These are phyloP conservation scores for Redunca redunca DNA, from an alignment of 2,113 vertebrate species.

Conservation along the genomic window DNA sequence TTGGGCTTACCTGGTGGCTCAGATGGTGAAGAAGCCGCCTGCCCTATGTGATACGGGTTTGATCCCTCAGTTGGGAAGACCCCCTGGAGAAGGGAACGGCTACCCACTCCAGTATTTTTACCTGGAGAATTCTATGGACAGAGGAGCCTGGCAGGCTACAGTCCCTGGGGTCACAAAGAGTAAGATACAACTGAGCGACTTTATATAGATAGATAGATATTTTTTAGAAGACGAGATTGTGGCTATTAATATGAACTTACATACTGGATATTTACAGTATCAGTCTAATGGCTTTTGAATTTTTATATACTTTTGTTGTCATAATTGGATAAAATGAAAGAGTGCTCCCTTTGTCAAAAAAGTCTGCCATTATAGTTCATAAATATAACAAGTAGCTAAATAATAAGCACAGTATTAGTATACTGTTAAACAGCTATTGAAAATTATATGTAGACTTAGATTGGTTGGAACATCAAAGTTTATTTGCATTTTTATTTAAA, in stretches of 20 bases:
- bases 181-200: background rate
- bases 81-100: background rate
- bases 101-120: background rate
- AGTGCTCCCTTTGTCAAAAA: background rate
- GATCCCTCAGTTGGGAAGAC: background rate
- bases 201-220: background rate
- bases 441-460: background rate
- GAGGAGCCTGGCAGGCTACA: background rate
- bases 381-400: background rate
- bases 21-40: background rate
- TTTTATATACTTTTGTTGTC: background rate
- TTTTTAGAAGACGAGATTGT: background rate
- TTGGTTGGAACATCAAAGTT: background rate
- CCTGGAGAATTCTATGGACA: background rate
- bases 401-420: slow-evolving; percentile 26
- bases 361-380: background rate
- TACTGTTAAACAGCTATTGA: background rate
- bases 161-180: background rate
- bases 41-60: background rate
- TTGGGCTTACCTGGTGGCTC: background rate
- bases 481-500: background rate
- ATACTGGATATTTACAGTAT: background rate
- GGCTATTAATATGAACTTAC: background rate
- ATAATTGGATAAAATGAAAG: background rate
- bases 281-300: slow-evolving; percentile 2